These are phyloP conservation scores for Caenorhabditis remanei DNA, from an alignment of 1,140 invertebrate species.

Conservation along the genomic window DNA sequence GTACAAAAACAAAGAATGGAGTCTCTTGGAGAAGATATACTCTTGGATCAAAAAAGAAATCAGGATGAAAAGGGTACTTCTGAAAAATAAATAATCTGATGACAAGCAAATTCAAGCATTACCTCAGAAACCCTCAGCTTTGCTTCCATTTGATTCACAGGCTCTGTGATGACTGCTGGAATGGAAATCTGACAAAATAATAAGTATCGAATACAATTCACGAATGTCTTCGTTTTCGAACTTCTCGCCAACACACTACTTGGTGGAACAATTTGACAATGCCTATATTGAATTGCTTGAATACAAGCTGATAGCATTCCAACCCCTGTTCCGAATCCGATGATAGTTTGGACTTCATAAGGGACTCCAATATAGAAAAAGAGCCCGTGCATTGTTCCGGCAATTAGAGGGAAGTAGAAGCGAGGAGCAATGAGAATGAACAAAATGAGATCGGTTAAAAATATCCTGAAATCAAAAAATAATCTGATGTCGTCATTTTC, in stretches of 20 bases:
- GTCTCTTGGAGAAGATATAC: slow-evolving; percentile 33
- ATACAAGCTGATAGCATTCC: slow-evolving; percentile 33
- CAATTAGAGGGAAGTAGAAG: slow-evolving; percentile 32
- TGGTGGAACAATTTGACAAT: slow-evolving; percentile 6
- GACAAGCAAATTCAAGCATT: not conserved
- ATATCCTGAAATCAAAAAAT: slow-evolving; percentile 3
- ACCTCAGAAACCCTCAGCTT: slow-evolving; percentile 6
- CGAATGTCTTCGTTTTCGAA: not conserved
- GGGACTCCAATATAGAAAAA: slow-evolving; percentile 32
- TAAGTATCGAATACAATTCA: slow-evolving; percentile 2
- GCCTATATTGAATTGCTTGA: slow-evolving; percentile 28
- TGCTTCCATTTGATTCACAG: not conserved
- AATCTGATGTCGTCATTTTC: not conserved
- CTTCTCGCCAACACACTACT: slow-evolving; percentile 40
- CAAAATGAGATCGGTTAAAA: slow-evolving; percentile 11
- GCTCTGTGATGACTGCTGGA: slow-evolving; percentile 21
- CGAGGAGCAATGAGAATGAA: slow-evolving; percentile 34
- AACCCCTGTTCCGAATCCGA: slow-evolving; percentile 18
- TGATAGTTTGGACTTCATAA: slow-evolving; percentile 17
- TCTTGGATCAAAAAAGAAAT: slow-evolving; percentile 20
- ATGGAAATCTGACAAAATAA: slow-evolving; percentile 23
- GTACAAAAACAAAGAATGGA: slow-evolving; percentile 21
- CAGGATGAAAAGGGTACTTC: slow-evolving; percentile 30
- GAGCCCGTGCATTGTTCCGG: slow-evolving; percentile 32
- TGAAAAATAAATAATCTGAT: not conserved